These are phyloP conservation scores for Phorcus lineatus DNA, from an alignment of 2,888 invertebrate genomes.

Conservation along the genomic window DNA sequence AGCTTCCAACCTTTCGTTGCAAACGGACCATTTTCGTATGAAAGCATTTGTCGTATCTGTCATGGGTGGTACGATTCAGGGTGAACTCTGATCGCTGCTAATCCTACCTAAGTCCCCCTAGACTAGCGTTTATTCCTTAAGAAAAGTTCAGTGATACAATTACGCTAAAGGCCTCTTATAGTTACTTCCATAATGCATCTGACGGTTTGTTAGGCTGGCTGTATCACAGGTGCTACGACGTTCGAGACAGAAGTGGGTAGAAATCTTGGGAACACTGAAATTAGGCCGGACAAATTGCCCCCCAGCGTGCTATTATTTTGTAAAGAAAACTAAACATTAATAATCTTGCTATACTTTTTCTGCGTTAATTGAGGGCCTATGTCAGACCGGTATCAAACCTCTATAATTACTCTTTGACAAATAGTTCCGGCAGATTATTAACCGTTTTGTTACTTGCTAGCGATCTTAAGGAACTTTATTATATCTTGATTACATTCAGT, in stretches of 20 bases:
- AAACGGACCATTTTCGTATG: background rate
- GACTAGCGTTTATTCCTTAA: constrained; percentile 16
- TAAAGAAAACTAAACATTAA: constrained; percentile 16
- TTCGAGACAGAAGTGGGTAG: background rate
- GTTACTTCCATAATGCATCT: constrained; percentile 13
- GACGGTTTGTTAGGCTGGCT: background rate
- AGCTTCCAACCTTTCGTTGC: background rate
- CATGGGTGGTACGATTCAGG: background rate
- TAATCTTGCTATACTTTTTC: background rate
- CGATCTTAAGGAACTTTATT: no score
- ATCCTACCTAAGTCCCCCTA: constrained; percentile 4
- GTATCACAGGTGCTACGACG: background rate
- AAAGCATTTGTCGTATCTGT: constrained; percentile 16
- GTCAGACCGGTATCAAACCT: background rate
- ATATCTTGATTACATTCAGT: no score
- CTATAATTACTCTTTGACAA: background rate
- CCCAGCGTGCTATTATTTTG: constrained; percentile 12
- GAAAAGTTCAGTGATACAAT: constrained; percentile 16
- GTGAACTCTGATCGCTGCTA: background rate
- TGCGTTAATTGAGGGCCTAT: background rate
- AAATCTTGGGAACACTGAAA: background rate
- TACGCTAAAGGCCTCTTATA: background rate
- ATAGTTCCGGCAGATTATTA: background rate
- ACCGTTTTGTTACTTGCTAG: background rate
- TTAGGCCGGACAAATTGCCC: constrained; percentile 15